Evolutionary conservation across 2,797 vertebrate species (phyloP).

Genomic region (Fringilla coelebs): DNA sequence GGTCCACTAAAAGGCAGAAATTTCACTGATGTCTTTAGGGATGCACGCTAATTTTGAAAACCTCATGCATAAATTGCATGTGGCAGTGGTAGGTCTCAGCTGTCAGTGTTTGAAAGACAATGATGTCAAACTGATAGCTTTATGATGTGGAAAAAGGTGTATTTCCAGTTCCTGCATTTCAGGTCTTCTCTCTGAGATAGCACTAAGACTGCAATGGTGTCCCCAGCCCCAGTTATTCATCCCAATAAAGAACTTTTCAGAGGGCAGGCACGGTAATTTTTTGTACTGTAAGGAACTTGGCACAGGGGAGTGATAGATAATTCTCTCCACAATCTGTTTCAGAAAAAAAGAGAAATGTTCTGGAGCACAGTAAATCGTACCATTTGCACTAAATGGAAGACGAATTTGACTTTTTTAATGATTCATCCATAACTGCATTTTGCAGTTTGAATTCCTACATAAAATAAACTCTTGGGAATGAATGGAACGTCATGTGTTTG

Average conservation of each 20-base stretch:
- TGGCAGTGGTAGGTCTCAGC: neutral
- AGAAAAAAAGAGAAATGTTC: neutral
- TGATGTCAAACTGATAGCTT: neutral
- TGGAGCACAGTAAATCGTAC: neutral
- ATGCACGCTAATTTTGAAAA: neutral
- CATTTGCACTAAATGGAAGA: neutral
- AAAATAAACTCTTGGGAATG: neutral
- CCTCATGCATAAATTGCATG: neutral
- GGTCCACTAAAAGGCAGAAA: neutral
- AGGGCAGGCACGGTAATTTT: neutral
- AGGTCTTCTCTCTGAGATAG: neutral
- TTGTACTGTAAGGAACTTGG: neutral
- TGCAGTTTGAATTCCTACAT: neutral
- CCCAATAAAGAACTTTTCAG: neutral
- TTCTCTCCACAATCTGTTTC: neutral
- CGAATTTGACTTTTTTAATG: neutral
- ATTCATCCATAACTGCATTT: neutral
- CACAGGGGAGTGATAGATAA: neutral
- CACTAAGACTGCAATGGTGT: too few species aligned
- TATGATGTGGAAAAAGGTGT: neutral
- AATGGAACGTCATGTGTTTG: neutral
- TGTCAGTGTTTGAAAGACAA: neutral
- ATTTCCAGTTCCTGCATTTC: neutral
- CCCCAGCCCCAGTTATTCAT: neutral
- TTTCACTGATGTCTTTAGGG: neutral